A percentile compares a stretch with the other conserved stretches of the same genome.
phyloP scores from a whole-genome alignment of 2,888 invertebrate genomes.

The Tanypteryx hageni region DNA sequence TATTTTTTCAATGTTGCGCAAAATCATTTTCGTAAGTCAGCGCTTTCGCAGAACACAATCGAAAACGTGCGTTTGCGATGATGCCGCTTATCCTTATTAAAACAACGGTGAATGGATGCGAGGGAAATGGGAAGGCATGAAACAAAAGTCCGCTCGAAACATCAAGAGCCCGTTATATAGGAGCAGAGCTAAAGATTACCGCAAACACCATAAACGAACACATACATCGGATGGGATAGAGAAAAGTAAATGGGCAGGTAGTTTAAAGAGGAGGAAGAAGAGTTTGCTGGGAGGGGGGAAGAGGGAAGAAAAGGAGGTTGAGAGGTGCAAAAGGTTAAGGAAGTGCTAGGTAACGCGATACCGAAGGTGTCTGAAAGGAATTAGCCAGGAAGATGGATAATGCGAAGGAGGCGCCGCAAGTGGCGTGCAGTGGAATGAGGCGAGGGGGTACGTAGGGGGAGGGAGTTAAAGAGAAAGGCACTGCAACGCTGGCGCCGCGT shows the following conservation, averaged over 20 bases:
- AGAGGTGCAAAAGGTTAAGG: not conserved
- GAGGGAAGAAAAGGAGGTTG: not conserved
- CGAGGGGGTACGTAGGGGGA: not conserved
- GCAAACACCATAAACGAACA: constrained; percentile 11
- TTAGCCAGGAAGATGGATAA: constrained; percentile 14
- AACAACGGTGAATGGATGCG: not conserved
- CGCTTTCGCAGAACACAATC: not conserved
- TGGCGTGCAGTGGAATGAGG: not conserved
- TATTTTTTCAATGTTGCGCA: too few relatives aligned
- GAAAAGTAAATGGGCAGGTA: not conserved
- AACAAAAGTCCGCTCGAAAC: not conserved
- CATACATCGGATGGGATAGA: not conserved
- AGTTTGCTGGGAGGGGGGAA: too few relatives aligned
- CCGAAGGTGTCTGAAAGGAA: constrained; percentile 22
- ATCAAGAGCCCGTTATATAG: constrained; percentile 1
- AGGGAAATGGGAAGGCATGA: not conserved
- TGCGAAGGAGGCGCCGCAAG: not conserved
- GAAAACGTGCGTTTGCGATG: not conserved
- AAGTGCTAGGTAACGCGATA: constrained; percentile 16
- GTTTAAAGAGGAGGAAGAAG: too few relatives aligned
- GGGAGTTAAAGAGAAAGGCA: not conserved
- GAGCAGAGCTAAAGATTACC: constrained; percentile 8
- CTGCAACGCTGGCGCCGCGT: not conserved
- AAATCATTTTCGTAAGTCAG: not conserved
- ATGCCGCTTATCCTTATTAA: constrained; percentile 11